phyloP scores from a whole-genome alignment of 2,888 invertebrate species.

The Ametastegia equiseti region DNA sequence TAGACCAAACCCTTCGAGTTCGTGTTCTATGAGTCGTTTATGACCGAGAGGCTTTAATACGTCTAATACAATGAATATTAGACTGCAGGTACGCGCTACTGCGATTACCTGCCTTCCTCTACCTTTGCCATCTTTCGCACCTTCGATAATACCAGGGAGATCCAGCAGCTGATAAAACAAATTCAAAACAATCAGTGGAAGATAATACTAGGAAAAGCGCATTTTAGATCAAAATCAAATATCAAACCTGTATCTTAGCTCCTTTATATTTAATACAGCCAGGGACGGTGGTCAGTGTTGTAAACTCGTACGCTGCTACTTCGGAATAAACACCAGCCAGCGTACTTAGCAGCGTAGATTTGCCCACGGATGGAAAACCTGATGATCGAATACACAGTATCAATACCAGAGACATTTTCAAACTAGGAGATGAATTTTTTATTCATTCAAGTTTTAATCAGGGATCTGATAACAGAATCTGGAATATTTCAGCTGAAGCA shows the following conservation, averaged over 20 bases:
- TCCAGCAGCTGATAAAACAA: conserved; percentile 87
- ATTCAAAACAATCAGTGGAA: conserved; percentile 40
- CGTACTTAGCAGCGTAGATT: conserved; percentile 97
- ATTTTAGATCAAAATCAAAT: neutral
- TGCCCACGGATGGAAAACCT: conserved; percentile 99
- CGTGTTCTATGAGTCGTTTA: conserved; percentile 96
- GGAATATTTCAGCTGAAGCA: no score
- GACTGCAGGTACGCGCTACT: conserved; percentile 97
- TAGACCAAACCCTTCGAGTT: conserved; percentile 99
- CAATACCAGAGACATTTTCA: neutral
- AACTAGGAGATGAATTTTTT: neutral
- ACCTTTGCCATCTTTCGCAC: conserved; percentile 99
- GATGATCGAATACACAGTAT: neutral
- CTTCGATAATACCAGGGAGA: conserved; percentile 99
- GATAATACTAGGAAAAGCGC: neutral
- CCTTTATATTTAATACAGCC: conserved; percentile 99
- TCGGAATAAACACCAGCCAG: conserved; percentile 99
- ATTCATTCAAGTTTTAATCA: neutral
- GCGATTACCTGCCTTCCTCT: conserved; percentile 99
- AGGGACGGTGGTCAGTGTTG: conserved; percentile 99
- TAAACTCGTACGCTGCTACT: conserved; percentile 99
- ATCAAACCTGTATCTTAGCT: conserved; percentile 94
- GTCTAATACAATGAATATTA: conserved; percentile 98
- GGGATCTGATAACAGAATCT: no score
- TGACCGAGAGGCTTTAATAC: conserved; percentile 98